Base-by-base conservation (phyloP, 23 tunicate genomes). In the Ascidia mentula region DNA sequence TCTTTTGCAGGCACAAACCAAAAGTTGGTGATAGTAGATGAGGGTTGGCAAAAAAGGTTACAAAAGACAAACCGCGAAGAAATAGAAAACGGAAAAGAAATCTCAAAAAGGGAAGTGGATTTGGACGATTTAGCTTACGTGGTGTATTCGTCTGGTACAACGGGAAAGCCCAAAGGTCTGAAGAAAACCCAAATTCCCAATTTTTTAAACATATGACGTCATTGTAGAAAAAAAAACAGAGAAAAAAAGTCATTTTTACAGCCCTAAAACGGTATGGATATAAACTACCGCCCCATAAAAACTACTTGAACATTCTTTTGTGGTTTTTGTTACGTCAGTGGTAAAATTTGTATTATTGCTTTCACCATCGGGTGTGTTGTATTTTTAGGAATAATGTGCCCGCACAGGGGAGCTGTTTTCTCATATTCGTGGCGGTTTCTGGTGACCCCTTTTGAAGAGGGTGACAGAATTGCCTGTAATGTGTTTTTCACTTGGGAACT, bases 161-260 rank as follows among this genome's bases (percentile, higher is more conserved):
- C 98, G 24, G 98, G 98, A 77, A 93, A 93, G 46, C 98, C 98
- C 5, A 93, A 93, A 93, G 98, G 98, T 93, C 24, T 5, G 13
- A 53, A 53, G 65, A 5, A 9, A 5, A 9, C 65, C 4, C 24
- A 9, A 15, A 42, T 9, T 15, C 15, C 53, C 53, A 42, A 42
- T 12, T 42, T 15, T 9, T 42, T 9, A 42, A 42, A 42, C 12
- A 15, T 42, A 15, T 42, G n/a, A n/a, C n/a, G n/a, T n/a, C n/a
- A n/a, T n/a, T n/a, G n/a, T n/a, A n/a, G n/a, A n/a, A n/a, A n/a
- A n/a, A n/a, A n/a, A n/a, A n/a, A n/a, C n/a, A n/a, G n/a, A n/a
- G n/a, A n/a, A n/a, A n/a, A n/a, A n/a, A n/a, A n/a, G n/a, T n/a
- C n/a, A n/a, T n/a, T n/a, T n/a, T n/a, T n/a, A n/a, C n/a, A n/a